phyloP scores from a whole-genome alignment of 2,888 invertebrate genomes.

The Patella caerulea region DNA sequence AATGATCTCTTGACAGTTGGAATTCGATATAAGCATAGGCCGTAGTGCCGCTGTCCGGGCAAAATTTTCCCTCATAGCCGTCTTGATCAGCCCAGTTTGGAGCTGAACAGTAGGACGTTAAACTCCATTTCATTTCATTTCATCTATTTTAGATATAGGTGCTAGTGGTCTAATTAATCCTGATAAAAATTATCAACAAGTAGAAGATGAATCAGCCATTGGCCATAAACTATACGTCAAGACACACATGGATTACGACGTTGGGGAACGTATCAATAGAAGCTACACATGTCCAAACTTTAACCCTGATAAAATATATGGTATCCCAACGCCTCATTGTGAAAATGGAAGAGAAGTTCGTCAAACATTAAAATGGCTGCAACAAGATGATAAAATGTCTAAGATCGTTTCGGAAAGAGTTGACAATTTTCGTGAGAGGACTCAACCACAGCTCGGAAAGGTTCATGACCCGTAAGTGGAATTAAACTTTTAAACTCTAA shows the following conservation, averaged over 20 bases:
- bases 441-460: constrained; percentile 67
- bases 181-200: constrained; percentile 60
- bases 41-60: too few relatives aligned
- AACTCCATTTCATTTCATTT: not conserved
- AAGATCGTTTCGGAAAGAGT: constrained; percentile 67
- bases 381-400: constrained; percentile 54
- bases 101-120: not conserved
- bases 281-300: constrained; percentile 60
- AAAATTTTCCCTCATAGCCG: too few relatives aligned
- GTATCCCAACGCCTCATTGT: constrained; percentile 68
- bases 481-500: not conserved
- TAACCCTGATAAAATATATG: constrained; percentile 47
- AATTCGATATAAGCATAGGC: too few relatives aligned
- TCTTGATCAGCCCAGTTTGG: not conserved
- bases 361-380: constrained; percentile 65
- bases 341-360: constrained; percentile 55
- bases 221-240: constrained; percentile 66
- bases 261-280: constrained; percentile 62
- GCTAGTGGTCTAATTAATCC: constrained; percentile 70
- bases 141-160: constrained; percentile 49
- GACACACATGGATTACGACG: constrained; percentile 64
- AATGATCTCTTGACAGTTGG: too few relatives aligned
- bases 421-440: constrained; percentile 69
- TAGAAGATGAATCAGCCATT: constrained; percentile 54
- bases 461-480: constrained; percentile 69